Evolutionary conservation across 1,140 invertebrate genomes (phyloP), one percentile per base, ranked within the genome.

Genomic region (Diorhabda elongata): DNA sequence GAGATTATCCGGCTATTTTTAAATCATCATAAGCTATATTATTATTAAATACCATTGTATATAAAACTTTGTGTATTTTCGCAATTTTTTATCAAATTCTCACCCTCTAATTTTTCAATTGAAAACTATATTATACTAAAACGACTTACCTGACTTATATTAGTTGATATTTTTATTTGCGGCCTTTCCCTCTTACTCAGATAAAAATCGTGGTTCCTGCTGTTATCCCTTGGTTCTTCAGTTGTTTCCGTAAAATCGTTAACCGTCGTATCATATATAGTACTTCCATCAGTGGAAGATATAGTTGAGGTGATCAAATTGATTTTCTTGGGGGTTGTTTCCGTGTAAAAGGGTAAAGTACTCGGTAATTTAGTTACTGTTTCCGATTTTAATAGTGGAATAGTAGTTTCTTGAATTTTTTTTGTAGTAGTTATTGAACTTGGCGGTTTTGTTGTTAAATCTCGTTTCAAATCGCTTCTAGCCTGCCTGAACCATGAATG

Each of bases 111-210:
- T 1, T 26, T 26, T 26, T 26, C 26, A 26, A 26, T 26, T 26
- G 26, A 26, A 26, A 26, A 26, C 26, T 26, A 26, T 26, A 26
- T 26, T 26, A 26, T 26, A 26, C 26, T 3, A 52, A 52, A 52
- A 8, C 6, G 2, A 79, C 84, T 86, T 75, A 86, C 85, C 83
- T 86, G 85, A 69, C 82, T 83, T 59, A 84, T 82, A 70, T 81
- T 85, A 59, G 83, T 83, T 4, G 83, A 83, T 41, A 85, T 79
- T 76, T 86, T 85, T 69, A 86, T 83, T 75, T 85, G 84, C 56
- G 84, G 84, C 74, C 85, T 83, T 76, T 80, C 80, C 59, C 74
- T 72, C 69, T 77, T 81, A 58, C 62, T 75, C 7, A 77, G 64
- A 67, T 79, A 80, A 71, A 80, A 80, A 66, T 81, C 75, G 66